Base-by-base conservation (phyloP, 2,888 invertebrate species). In the Tipula unca region DNA sequence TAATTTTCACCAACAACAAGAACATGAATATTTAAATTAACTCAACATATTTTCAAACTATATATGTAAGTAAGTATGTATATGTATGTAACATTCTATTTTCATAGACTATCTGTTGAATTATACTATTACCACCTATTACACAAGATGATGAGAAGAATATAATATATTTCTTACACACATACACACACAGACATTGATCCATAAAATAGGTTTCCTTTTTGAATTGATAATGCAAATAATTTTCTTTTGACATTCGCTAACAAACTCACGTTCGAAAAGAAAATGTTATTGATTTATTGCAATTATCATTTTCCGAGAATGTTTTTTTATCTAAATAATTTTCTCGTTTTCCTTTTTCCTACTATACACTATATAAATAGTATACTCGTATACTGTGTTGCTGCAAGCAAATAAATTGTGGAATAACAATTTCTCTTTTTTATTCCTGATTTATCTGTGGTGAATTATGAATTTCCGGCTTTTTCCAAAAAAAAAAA, bases 1-100 rank as follows among this genome's bases (percentile, higher is more conserved):
- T 25, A 25, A 69, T 69, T 69, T 69, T 25, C 48, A 17, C 20
- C 20, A 69, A 20, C 25, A 69, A 69, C 69, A 20, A 69, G 69
- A 69, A 69, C 69, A 69, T 69, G 69, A 69, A 69, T 69, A 69
- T 69, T 69, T 69, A 69, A 69, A 69, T 69, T 69, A 69, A 69
- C 69, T 69, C 48, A 54, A 54, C 48, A 39, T 54, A 17, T 17
- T 39, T 39, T 13, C 13, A 39, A 39, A 39, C 39, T 39, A 39
- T 2, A 39, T 39, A 1, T 39, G 0, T 17, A 17, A 25, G 25
- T 54, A 54, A 13, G 17, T 69, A 20, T 69, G 69, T 25, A 25
- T 69, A 25, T 69, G 25, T 25, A 1, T 20, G 25, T 48, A 39
- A 13, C 39, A 39, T 54, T 17, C 48, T 13, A 54, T 54, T 54